A percentile compares a stretch with the other conserved stretches of the same genome.
Conservation (phyloP, 2,797 vertebrate species). For the Trachurus trachurus region DNA sequence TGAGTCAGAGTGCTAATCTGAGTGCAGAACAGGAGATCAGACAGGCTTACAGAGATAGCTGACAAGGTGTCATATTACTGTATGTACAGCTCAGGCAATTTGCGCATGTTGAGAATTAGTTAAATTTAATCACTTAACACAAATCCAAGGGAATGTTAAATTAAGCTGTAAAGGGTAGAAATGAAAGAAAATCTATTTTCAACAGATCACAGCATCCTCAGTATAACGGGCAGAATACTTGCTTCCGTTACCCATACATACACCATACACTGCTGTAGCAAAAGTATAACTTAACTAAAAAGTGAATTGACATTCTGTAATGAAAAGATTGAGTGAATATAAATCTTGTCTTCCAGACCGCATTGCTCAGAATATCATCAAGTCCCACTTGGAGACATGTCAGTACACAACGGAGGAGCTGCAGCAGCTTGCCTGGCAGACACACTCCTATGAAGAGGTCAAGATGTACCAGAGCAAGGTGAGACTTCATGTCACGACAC, state of each 20-base stretch:
- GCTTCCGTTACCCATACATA: neutral
- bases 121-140: conserved; percentile 36
- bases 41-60: conserved; percentile 68
- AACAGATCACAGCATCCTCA: conserved; percentile 9
- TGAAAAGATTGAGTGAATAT: conserved; percentile 15
- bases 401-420: conserved; percentile 98
- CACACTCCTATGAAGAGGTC: conserved; percentile 98
- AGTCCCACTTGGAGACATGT: conserved; percentile 99
- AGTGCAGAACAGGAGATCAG: conserved; percentile 68
- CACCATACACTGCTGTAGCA: neutral
- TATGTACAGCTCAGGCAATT: conserved; percentile 35
- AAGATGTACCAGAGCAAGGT: conserved; percentile 99
- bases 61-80: conserved; percentile 53
- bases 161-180: conserved; percentile 18
- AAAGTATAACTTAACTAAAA: conserved; percentile 1
- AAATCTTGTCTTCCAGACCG: conserved; percentile 87
- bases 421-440: conserved; percentile 99
- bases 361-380: conserved; percentile 99
- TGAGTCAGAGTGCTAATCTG: conserved; percentile 74
- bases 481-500: conserved; percentile 34
- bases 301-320: neutral
- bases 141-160: conserved; percentile 37
- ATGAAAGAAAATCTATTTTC: neutral
- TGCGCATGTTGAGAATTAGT: conserved; percentile 36
- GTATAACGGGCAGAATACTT: conserved; percentile 1